Conservation (phyloP, 2,888 invertebrate species). For the Orchesellides sinensis region DNA sequence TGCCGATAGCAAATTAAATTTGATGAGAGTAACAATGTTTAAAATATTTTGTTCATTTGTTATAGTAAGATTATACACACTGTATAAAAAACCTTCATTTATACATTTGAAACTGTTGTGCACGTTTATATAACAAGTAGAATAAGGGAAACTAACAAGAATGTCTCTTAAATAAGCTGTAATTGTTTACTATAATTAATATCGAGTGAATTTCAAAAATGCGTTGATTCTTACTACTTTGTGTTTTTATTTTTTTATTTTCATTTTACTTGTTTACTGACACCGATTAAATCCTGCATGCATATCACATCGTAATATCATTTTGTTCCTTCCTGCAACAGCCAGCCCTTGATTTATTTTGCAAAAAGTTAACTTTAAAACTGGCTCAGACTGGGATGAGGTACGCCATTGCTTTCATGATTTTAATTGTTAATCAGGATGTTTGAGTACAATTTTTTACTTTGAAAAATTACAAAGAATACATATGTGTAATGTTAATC, state of each 20-base stretch:
- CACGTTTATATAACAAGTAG: conserved; percentile 36
- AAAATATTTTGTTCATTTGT: conserved; percentile 36
- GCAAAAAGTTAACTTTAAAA: background rate
- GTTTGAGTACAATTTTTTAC: background rate
- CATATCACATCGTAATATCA: conserved; percentile 5
- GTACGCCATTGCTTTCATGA: background rate
- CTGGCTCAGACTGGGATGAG: background rate
- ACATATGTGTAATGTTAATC: too few species aligned
- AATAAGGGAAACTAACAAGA: conserved; percentile 24
- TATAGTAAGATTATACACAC: conserved; percentile 21
- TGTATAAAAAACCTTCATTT: conserved; percentile 21
- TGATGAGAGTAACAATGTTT: conserved; percentile 17
- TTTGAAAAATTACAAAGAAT: background rate
- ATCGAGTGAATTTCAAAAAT: conserved; percentile 11
- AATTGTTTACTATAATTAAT: conserved; percentile 26
- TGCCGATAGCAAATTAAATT: background rate
- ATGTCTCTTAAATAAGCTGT: conserved; percentile 24
- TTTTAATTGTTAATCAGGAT: background rate
- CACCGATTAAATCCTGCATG: conserved; percentile 2
- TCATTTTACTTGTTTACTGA: background rate
- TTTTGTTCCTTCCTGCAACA: too few species aligned
- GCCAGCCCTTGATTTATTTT: background rate
- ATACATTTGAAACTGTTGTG: conserved; percentile 30
- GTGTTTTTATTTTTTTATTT: conserved; percentile 7
- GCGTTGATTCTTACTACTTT: background rate